These are phyloP conservation scores for Bombylius discolor DNA, from an alignment of 2,888 invertebrate species.

Conservation along the genomic window DNA sequence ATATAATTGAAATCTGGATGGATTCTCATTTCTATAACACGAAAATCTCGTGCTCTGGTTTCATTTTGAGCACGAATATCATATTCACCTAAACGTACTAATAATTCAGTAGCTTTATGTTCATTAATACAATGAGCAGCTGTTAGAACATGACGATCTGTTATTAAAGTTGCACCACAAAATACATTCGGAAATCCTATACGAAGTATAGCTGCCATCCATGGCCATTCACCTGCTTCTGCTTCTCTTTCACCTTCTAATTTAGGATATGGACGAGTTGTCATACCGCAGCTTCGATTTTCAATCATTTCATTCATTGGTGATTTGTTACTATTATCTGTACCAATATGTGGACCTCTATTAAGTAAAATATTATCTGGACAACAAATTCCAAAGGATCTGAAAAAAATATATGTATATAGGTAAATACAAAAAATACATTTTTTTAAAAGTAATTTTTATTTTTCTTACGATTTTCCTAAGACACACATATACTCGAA, in stretches of 20 bases:
- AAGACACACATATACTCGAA: slow-evolving; percentile 59
- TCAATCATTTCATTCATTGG: slow-evolving; percentile 13
- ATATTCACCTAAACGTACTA: slow-evolving; percentile 69
- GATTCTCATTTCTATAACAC: slow-evolving; percentile 48
- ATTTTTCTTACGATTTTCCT: slow-evolving; percentile 43
- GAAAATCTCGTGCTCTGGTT: slow-evolving; percentile 55
- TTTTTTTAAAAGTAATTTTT: not conserved
- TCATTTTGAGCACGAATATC: slow-evolving; percentile 55
- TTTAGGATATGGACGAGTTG: slow-evolving; percentile 37
- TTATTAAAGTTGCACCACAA: slow-evolving; percentile 72
- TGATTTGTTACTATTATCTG: slow-evolving; percentile 36
- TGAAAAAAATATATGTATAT: slow-evolving; percentile 9
- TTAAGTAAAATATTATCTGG: slow-evolving; percentile 40
- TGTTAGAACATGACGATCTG: slow-evolving; percentile 60
- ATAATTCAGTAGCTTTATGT: slow-evolving; percentile 45
- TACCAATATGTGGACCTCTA: slow-evolving; percentile 18
- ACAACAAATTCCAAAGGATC: slow-evolving; percentile 61
- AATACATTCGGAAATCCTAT: slow-evolving; percentile 43
- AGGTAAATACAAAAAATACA: not conserved
- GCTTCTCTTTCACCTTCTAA: slow-evolving; percentile 51
- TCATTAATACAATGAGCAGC: slow-evolving; percentile 39
- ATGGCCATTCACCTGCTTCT: slow-evolving; percentile 61
- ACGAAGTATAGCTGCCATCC: slow-evolving; percentile 69
- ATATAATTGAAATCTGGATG: slow-evolving; percentile 54
- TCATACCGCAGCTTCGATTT: slow-evolving; percentile 33